phyloP scores from a whole-genome alignment of 2,888 invertebrate species.

The Eretmocerus hayati region DNA sequence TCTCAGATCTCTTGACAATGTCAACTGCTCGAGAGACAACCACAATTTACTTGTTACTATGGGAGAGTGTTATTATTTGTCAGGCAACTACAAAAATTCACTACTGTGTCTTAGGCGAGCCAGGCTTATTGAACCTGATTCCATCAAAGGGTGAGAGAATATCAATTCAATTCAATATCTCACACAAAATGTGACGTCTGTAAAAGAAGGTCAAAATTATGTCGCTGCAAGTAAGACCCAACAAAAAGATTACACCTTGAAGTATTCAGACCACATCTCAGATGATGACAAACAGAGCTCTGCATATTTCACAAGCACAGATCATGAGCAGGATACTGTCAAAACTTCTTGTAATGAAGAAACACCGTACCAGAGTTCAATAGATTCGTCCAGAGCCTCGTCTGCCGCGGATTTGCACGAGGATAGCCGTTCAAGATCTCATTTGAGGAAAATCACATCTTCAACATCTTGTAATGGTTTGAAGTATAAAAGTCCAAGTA shows the following conservation, averaged over 20 bases:
- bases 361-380: conserved; percentile 65
- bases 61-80: conserved; percentile 66
- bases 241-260: too few relatives aligned
- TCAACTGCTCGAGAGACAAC: conserved; percentile 61
- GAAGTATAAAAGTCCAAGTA: too few relatives aligned
- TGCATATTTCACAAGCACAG: conserved; percentile 31
- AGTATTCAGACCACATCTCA: too few relatives aligned
- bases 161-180: too few relatives aligned
- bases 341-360: conserved; percentile 87
- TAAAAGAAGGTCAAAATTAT: too few relatives aligned
- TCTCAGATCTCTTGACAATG: conserved; percentile 61
- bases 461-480: too few relatives aligned
- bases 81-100: conserved; percentile 64
- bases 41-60: conserved; percentile 60
- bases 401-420: conserved; percentile 77
- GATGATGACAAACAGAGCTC: conserved; percentile 48
- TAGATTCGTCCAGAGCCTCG: conserved; percentile 73
- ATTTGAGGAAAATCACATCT: background rate
- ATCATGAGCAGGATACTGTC: conserved; percentile 44
- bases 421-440: too few relatives aligned
- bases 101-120: conserved; percentile 51
- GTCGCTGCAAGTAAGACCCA: too few relatives aligned
- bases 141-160: conserved; percentile 41
- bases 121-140: conserved; percentile 40
- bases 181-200: too few relatives aligned